Evolutionary conservation across 2,113 vertebrate species (phyloP).

Genomic region (Clarias macrocephalus): DNA sequence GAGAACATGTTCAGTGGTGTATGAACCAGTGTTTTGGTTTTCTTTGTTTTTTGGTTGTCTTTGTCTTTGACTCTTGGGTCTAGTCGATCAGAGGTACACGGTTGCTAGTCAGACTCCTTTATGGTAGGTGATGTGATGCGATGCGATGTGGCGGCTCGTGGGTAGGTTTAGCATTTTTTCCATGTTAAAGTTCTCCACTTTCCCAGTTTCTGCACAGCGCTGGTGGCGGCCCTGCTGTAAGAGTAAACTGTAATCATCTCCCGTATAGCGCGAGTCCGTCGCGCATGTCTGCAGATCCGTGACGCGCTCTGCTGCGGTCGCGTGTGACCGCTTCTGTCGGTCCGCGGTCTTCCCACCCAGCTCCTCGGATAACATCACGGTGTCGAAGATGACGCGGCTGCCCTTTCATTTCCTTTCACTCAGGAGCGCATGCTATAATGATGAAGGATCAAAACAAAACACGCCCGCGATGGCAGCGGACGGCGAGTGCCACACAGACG

Average conservation of each 20-base stretch:
- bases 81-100: background rate
- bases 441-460: constrained; percentile 33
- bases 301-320: background rate
- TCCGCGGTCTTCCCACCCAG: constrained; percentile 20
- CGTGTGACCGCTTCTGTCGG: constrained; percentile 15
- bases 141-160: background rate
- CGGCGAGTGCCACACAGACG: constrained; percentile 11
- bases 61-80: background rate
- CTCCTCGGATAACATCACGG: constrained; percentile 15
- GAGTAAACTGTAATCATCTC: constrained; percentile 18
- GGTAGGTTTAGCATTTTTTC: background rate
- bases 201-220: background rate
- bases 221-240: background rate
- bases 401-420: constrained; percentile 26
- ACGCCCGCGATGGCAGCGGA: constrained; percentile 4
- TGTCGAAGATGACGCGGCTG: constrained; percentile 7
- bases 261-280: background rate
- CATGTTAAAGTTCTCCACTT: background rate
- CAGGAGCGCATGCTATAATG: constrained; percentile 19
- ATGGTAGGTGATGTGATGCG: no score
- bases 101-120: background rate
- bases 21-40: no score
- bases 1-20: background rate
- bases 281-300: background rate
- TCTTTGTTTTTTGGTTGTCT: no score